Percentiles rank a stretch among this genome's conserved stretches.
Evolutionary conservation across 2,888 invertebrate genomes (phyloP).

Genomic region (Argynnis bischoffii): DNA sequence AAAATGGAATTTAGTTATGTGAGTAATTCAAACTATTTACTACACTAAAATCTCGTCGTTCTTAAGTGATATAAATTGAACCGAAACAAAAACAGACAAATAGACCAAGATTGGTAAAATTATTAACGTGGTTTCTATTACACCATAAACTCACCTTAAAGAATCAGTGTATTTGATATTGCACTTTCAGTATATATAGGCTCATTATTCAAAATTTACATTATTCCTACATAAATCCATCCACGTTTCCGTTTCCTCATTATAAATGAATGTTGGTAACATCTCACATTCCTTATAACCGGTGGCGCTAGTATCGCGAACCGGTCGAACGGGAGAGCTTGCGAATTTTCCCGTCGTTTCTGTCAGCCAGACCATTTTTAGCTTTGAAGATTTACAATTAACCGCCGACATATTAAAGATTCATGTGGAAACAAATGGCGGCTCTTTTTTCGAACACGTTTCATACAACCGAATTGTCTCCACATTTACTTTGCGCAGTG

Average conservation of each 20-base stretch:
- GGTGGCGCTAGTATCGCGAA: slow-evolving; percentile 44
- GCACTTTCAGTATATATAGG: no score
- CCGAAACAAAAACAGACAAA: no score
- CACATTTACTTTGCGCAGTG: not conserved
- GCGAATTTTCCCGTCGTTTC: slow-evolving; percentile 47
- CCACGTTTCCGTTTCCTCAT: slow-evolving; percentile 57
- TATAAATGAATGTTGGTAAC: slow-evolving; percentile 48
- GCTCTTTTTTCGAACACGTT: slow-evolving; percentile 4
- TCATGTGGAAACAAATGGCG: slow-evolving; percentile 19
- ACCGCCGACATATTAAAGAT: slow-evolving; percentile 27
- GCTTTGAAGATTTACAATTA: slow-evolving; percentile 34
- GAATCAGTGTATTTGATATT: slow-evolving; percentile 35
- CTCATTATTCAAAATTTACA: not conserved
- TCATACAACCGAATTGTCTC: slow-evolving; percentile 12
- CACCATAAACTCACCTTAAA: no score
- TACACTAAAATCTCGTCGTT: no score
- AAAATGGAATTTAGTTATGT: no score
- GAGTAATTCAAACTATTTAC: no score
- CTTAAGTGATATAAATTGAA: no score
- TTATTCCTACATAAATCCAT: slow-evolving; percentile 31
- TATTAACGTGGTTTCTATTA: no score
- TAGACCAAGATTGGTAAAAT: no score
- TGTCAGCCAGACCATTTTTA: slow-evolving; percentile 43
- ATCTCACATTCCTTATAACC: slow-evolving; percentile 45
- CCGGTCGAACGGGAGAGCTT: slow-evolving; percentile 44